Evolutionary conservation across 2,797 vertebrate genomes (phyloP), one percentile per base, ranked within the genome.

Genomic region (Ceryle rudis): DNA sequence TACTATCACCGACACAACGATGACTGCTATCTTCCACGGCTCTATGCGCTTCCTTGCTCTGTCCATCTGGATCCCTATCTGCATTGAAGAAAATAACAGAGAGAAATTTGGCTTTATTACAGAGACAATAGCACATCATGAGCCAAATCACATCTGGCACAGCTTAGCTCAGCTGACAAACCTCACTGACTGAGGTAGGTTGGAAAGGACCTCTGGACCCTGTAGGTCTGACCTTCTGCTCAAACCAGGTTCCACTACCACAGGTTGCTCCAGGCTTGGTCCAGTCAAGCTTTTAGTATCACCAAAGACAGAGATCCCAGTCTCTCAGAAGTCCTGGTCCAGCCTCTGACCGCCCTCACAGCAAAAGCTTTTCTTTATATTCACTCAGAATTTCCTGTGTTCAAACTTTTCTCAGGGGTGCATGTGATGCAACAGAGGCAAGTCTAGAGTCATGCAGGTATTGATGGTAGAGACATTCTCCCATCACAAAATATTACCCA

Each of bases 21-120:
- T 97, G 64, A 97, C 23, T 7, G 85, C 94, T 3, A 97, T 91
- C 75, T 93, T 95, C 98, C 98, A 98, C 19, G 96, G 97, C 49
- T 97, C 95, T 22, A 95, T 4, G 13, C 35, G 83, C n/a, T 9
- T 85, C 8, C 1, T 37, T 94, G 73, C 96, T 96, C 96, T 84
- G 31, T 54, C 77, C 88, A 84, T 69, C 37, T 71, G 75, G 26
- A 69, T 46, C 73, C 90, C 84, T 66, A 91, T 79, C 96, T 95
- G 86, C 22, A 47, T 20, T 62, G 92, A 75, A 90, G 81, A 64
- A 96, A 83, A 92, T 33, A 94, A 86, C 1, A 13, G 1, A 13
- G 10, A 89, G 14, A 91, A 86, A 88, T 47, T 80, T 33, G 83
- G 14, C 49, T 69, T 54, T 52, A 17, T 41, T 49, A 77, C 25